Evolutionary conservation across 2,888 invertebrate genomes (phyloP), one percentile per base, ranked within the genome.

Genomic region (Seira ritae): DNA sequence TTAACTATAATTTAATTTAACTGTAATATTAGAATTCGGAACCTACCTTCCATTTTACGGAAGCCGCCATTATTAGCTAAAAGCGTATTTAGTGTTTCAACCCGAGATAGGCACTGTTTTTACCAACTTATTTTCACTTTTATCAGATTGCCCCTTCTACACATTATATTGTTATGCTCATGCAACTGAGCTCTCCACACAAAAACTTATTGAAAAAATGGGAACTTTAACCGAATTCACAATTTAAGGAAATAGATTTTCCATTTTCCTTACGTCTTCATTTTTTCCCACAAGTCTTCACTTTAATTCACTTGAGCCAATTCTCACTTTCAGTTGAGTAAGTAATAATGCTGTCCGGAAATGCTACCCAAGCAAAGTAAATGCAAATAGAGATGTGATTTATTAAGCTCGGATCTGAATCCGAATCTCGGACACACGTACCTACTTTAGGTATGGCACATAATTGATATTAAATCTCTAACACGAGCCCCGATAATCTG

Each of bases 31-130:
- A n/a, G n/a, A n/a, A n/a, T n/a, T n/a, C n/a, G n/a, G n/a, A 17
- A 15, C 71, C 20, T 83, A 83, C 83, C 83, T 83, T 83, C 83
- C 83, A 83, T 69, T 78, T 83, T 70, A 83, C 83, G 68, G 60
- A 60, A 60, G 78, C 83, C 73, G 83, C 74, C 83, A 83, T 83
- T 37, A 23, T 60, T 66, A 65, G 66, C 50, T 62, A 66, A 22
- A 73, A 82, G 82, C 76, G 72, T 76, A 71, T 72, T 23, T n/a
- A 20, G 46, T 71, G 15, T 4, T 60, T 60, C 4, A n/a, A 42
- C 50, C 65, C 19, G 22, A 71, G 46, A 65, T 23, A 71, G n/a
- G 50, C 71, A 71, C 42, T 72, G 23, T 8, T 70, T 70, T 46
- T 46, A 46, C 23, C 24, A 31, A 24, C 4, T 22, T 68, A 8